Base-by-base conservation (phyloP, 2,113 vertebrate genomes). In the Bufo bufo region DNA sequence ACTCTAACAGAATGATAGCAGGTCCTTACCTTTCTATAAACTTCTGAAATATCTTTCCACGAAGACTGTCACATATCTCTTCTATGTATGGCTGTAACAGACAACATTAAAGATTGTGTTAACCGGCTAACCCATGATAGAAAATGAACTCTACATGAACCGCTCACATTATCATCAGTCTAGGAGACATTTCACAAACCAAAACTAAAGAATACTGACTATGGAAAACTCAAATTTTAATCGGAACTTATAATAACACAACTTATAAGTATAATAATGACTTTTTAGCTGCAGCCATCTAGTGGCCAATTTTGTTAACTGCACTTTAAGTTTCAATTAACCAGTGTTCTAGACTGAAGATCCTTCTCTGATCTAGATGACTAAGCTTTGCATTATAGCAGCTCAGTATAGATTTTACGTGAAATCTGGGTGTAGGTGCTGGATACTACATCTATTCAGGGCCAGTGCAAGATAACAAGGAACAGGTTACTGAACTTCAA, bases 61-160 rank as follows among this genome's bases (percentile, higher is more conserved):
- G 95, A 85, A 99, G 95, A 91, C 98, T 99, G 93, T 97, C 97
- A 84, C 97, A 99, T 77, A 99, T 99, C 95, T 99, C 98, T 94
- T 99, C 96, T 89, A 99, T 97, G 93, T 99, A 99, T 89, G 96
- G 96, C 96, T 96, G 63, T 6, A 91, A 90, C 71, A 43, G 50
- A 83, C 1, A 85, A 90, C 19, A 72, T 85, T 9, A 69, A 72
- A 83, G 61, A 47, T 14, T 14, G 45, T 63, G 19, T 52, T 58
- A 80, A 5, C 0, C 11, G 8, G 23, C 19, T 80, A 80, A 58
- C 11, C 23, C 58, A 59, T 8, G 6, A 80, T 16, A 16, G 4
- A 54, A 23, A 78, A 54, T n/a, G 13, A 71, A 33, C 65, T 1
- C 65, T 9, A 7, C 20, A n/a, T 2, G 23, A 10, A 66, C 58